These are phyloP conservation scores for Vidua chalybeata DNA, from an alignment of 2,113 vertebrate genomes.

Conservation along the genomic window DNA sequence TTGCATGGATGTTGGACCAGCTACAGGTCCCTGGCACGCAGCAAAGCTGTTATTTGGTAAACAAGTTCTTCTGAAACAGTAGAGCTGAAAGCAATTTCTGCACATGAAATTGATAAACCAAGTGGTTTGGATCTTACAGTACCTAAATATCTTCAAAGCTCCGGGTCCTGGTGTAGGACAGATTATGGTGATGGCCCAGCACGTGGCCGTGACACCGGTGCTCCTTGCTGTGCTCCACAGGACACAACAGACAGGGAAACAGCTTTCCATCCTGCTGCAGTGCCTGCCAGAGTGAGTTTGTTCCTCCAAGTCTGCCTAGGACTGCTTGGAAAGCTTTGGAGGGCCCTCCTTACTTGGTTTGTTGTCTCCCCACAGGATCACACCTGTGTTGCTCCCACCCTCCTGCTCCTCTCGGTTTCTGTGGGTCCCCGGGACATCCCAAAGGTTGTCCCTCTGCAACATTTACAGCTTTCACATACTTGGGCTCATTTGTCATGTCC, in stretches of 20 bases:
- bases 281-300: not conserved
- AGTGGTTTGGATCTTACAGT: not conserved
- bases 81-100: not conserved
- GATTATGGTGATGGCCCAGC: rapidly evolving
- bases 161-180: not conserved
- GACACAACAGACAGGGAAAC: not conserved
- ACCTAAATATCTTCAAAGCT: not conserved
- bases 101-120: not conserved
- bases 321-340: not conserved
- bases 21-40: not conserved
- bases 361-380: not conserved
- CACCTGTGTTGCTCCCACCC: not conserved
- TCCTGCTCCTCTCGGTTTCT: not conserved
- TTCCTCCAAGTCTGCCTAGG: not conserved
- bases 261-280: not conserved
- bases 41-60: not conserved
- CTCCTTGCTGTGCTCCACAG: not conserved
- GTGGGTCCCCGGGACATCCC: not conserved
- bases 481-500: constrained; percentile 38
- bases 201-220: rapidly evolving
- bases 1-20: not conserved
- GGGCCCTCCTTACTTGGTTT: not conserved
- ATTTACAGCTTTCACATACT: not conserved
- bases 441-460: not conserved
- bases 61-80: not conserved